These are phyloP conservation scores for Parnassius smintheus DNA, from an alignment of 2,888 invertebrate genomes.

Conservation along the genomic window DNA sequence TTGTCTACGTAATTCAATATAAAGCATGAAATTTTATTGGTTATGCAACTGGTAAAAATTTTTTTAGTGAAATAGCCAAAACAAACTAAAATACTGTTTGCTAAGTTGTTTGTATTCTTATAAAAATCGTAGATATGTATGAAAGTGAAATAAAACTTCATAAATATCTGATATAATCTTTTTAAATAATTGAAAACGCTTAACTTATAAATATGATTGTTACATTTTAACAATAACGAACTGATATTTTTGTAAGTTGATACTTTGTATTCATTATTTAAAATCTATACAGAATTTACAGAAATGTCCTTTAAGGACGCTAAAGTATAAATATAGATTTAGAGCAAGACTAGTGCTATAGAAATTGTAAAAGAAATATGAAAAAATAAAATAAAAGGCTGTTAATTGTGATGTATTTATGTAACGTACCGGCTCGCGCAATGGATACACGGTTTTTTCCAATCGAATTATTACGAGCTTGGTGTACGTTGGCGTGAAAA, in stretches of 20 bases:
- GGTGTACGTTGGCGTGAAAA: constrained; percentile 10
- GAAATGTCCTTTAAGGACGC: constrained; percentile 22
- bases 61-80: background rate
- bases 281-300: constrained; percentile 8
- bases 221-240: constrained; percentile 1
- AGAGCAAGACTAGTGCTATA: constrained; percentile 12
- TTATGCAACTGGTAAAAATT: background rate
- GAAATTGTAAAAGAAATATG: constrained; percentile 28
- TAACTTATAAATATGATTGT: background rate
- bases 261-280: constrained; percentile 12
- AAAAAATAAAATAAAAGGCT: constrained; percentile 64
- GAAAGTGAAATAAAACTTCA: too few relatives aligned
- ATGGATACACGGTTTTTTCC: constrained; percentile 47
- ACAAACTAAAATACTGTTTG: constrained; percentile 9
- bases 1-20: background rate
- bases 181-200: too few relatives aligned
- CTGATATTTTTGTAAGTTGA: background rate
- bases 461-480: constrained; percentile 18
- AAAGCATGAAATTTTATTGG: too few relatives aligned
- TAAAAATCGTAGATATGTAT: too few relatives aligned
- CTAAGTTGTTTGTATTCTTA: too few relatives aligned
- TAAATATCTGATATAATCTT: too few relatives aligned
- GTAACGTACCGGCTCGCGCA: constrained; percentile 63
- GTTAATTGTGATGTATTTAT: constrained; percentile 71
- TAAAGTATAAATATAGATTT: constrained; percentile 15